These are phyloP conservation scores for Bergia sp. DNA, from an alignment of 92 coral and sea anemone genomes.

Conservation along the genomic window DNA sequence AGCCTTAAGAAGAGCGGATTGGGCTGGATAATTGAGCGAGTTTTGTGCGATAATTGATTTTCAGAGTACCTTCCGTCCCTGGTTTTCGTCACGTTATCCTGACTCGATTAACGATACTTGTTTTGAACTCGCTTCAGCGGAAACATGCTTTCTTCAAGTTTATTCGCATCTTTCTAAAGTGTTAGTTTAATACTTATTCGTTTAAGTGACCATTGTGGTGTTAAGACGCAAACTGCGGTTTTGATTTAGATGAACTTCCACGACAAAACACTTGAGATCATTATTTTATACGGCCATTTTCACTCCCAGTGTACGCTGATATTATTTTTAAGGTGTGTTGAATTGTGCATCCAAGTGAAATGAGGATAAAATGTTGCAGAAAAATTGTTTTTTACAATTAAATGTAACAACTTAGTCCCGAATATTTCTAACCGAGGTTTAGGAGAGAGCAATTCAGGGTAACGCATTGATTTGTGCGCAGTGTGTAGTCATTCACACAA, in stretches of 20 bases:
- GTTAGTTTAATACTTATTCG: neutral
- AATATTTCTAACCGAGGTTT: neutral
- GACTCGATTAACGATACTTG: neutral
- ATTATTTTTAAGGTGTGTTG: neutral
- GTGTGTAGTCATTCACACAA: neutral
- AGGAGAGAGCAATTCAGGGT: neutral
- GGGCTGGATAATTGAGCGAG: no score
- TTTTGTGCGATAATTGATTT: neutral
- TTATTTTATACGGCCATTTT: no score
- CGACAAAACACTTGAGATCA: neutral
- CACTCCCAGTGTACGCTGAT: no score
- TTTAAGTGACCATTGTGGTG: neutral
- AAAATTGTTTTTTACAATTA: no score
- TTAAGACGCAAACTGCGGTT: neutral
- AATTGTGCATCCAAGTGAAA: neutral
- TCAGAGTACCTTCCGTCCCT: no score
- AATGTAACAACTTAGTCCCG: neutral
- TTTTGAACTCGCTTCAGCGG: neutral
- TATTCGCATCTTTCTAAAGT: neutral
- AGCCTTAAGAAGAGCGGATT: conserved; percentile 1
- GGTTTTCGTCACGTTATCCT: neutral
- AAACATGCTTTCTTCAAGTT: neutral
- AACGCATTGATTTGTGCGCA: no score
- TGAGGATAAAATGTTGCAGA: neutral
- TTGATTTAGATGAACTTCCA: neutral